Evolutionary conservation across 2,113 vertebrate genomes (phyloP), one percentile per base, ranked within the genome.

Genomic region (Oncorhynchus tshawytscha): DNA sequence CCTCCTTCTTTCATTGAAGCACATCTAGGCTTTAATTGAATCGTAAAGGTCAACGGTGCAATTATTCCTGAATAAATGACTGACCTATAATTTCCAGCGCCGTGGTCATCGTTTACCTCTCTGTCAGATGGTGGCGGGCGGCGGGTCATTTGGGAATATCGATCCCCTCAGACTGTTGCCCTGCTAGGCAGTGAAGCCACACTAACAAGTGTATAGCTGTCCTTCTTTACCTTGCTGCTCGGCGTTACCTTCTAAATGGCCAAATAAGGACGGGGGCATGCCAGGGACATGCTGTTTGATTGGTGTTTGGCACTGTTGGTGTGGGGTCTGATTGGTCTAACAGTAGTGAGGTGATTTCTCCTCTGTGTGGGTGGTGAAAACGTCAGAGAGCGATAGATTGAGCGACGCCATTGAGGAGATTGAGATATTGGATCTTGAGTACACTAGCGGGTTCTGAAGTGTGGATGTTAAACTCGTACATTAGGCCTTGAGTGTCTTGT

Each of bases 51-150:
- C 91, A 91, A 66, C 72, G 51, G 90, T 91, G 89, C 91, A 92
- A 92, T 92, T 92, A 92, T 90, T 88, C 87, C 90, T 86, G 91
- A 91, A 92, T 91, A 91, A 91, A 91, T 91, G 90, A 91, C 86
- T 91, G 91, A 92, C 91, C 91, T 92, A 90, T 92, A 90, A 91
- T 91, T 91, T 88, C 80, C 75, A 82, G 85, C 77, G 77, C 74
- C 0, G 75, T 51, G 75, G 81, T 84, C 85, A 88, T 90, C 73
- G 91, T 92, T 91, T 92, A 91, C 91, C 86, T 91, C 79, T 34
- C 80, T 81, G 90, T 87, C 83, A 85, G 87, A 85, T 74, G 81
- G 86, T 7, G 85, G 83, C 82, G 51, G 78, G 72, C 81, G 91
- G 83, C 88, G 83, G 84, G 86, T 88, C 72, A 74, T 70, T 73